These are phyloP conservation scores for Rhopalosiphum padi DNA, from an alignment of 1,140 invertebrate genomes.

Conservation along the genomic window DNA sequence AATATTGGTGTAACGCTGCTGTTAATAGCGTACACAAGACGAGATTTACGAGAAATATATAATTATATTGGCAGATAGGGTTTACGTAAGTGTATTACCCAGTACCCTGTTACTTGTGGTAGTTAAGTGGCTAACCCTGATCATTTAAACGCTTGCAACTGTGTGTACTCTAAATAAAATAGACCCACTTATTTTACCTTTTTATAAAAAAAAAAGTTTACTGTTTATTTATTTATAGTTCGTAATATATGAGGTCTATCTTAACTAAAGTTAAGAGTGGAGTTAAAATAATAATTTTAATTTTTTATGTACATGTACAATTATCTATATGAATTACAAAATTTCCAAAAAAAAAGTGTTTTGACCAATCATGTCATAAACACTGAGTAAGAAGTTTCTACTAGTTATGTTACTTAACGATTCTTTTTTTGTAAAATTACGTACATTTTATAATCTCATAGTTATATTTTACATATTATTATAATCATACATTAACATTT, in stretches of 20 bases:
- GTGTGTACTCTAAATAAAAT: background rate
- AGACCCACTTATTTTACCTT: background rate
- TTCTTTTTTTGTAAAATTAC: background rate
- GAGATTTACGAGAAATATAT: background rate
- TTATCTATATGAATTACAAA: no score
- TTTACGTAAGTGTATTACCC: background rate
- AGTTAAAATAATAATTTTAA: no score
- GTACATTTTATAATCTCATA: no score
- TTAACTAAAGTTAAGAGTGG: background rate
- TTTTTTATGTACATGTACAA: no score
- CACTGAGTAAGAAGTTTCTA: background rate
- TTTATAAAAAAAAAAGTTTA: background rate
- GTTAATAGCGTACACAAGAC: background rate
- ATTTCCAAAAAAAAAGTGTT: no score
- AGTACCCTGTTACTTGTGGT: background rate
- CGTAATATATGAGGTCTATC: background rate
- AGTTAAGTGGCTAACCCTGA: background rate
- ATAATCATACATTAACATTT: no score
- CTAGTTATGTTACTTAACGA: background rate
- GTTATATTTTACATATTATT: background rate
- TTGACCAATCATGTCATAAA: no score
- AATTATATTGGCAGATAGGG: background rate
- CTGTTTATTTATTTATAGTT: background rate
- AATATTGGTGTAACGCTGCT: background rate
- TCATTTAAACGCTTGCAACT: background rate